phyloP scores from a whole-genome alignment of 2,797 vertebrate species.

The Synanceia verrucosa region DNA sequence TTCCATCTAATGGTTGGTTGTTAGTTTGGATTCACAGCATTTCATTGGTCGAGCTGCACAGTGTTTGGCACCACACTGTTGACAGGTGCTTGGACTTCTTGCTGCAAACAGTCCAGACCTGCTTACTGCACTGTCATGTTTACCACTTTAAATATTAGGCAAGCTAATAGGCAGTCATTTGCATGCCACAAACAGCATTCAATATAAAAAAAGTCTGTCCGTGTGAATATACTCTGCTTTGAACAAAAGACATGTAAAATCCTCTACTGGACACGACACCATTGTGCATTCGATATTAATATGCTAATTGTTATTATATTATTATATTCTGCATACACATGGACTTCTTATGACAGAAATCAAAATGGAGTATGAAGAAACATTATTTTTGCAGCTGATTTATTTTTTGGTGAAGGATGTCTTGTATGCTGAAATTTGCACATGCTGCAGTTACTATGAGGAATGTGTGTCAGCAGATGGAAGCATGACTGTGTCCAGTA shows the following conservation, averaged over 20 bases:
- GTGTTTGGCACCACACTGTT: slow-evolving; percentile 18
- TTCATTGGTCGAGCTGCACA: slow-evolving; percentile 1
- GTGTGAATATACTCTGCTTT: not conserved
- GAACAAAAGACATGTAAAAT: not conserved
- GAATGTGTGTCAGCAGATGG: not conserved
- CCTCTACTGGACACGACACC: not conserved
- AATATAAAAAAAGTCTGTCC: not conserved
- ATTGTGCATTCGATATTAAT: not conserved
- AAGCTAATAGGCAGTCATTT: not conserved
- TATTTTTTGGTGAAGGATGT: not conserved
- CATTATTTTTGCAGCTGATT: not conserved
- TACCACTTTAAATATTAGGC: not conserved
- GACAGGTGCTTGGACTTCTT: not conserved
- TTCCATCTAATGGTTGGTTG: not conserved
- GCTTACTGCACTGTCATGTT: not conserved
- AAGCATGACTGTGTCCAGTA: not conserved
- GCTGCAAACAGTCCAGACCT: not conserved
- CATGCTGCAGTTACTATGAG: not conserved
- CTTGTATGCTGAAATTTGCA: not conserved
- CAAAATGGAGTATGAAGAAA: not conserved
- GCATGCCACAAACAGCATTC: not conserved
- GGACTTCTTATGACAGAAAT: not conserved
- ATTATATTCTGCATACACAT: not conserved
- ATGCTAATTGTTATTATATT: not conserved
- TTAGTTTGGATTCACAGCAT: not conserved